A percentile compares a stretch with the other conserved stretches of the same genome.
These are phyloP conservation scores for Phenganax marumi DNA, from an alignment of 92 coral and sea anemone genomes.

Conservation along the genomic window DNA sequence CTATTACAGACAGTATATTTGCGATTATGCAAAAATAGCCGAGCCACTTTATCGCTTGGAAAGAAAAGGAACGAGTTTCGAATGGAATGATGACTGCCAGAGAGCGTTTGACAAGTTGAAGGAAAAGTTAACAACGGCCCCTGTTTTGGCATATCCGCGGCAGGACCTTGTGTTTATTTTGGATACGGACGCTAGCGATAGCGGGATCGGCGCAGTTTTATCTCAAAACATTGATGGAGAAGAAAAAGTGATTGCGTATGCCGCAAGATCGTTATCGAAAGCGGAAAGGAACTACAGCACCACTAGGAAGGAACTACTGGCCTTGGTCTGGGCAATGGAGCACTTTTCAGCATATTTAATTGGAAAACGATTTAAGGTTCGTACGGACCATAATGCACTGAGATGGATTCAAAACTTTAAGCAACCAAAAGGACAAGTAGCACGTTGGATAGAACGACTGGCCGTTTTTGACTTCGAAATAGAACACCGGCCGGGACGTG, in stretches of 20 bases:
- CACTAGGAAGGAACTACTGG: conserved; percentile 35
- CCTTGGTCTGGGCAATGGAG: no score
- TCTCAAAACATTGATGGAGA: not conserved
- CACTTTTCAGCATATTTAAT: no score
- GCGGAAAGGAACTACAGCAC: conserved; percentile 49
- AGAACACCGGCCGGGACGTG: no score
- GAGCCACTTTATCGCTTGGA: conserved; percentile 33
- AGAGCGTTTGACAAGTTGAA: not conserved
- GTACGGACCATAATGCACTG: no score
- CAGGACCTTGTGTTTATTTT: conserved; percentile 47
- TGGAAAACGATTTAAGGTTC: no score
- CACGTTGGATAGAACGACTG: no score
- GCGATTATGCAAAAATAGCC: conserved; percentile 21
- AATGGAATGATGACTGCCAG: conserved; percentile 12
- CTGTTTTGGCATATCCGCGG: conserved; percentile 45
- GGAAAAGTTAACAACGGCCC: conserved; percentile 12
- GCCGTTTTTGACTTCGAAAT: no score
- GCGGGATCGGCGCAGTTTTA: conserved; percentile 36
- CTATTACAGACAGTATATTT: conserved; percentile 27
- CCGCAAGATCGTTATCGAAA: conserved; percentile 9
- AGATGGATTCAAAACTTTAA: no score
- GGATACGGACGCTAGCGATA: conserved; percentile 52
- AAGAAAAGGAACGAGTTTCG: not conserved
- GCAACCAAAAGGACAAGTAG: no score
- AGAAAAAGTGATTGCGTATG: conserved; percentile 28